Conservation (phyloP, 1,140 invertebrate species). For the Ceratosolen fusciceps region DNA sequence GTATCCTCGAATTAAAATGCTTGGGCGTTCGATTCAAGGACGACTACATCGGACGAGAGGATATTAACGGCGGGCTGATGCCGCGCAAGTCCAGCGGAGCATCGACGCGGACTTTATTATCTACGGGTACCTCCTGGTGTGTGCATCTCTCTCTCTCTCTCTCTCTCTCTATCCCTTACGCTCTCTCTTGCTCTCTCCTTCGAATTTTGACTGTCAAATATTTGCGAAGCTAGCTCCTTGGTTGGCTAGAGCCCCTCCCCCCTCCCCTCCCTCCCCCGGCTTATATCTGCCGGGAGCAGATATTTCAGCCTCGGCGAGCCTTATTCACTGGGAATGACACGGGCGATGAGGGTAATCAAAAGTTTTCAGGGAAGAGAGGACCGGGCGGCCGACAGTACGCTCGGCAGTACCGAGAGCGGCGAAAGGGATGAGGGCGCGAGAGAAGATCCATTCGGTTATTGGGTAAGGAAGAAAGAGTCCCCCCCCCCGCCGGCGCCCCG, state of each 20-base stretch:
- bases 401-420: no score
- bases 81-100: no score
- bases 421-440: no score
- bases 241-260: background rate
- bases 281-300: background rate
- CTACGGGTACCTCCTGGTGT: no score
- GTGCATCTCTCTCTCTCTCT: no score
- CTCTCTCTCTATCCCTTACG: background rate
- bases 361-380: constrained; percentile 54
- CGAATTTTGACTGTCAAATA: constrained; percentile 56
- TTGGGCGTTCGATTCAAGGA: background rate
- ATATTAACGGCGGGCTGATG: no score
- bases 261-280: no score
- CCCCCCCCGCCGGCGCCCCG: no score
- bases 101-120: no score
- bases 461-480: no score
- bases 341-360: constrained; percentile 68
- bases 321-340: constrained; percentile 52
- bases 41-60: no score
- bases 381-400: background rate
- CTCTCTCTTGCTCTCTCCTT: background rate
- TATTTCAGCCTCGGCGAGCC: background rate
- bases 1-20: background rate
- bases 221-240: constrained; percentile 50
- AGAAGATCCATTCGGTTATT: no score